Evolutionary conservation across 2,888 invertebrate genomes (phyloP).

Genomic region (Lasioglossum pauxillum): DNA sequence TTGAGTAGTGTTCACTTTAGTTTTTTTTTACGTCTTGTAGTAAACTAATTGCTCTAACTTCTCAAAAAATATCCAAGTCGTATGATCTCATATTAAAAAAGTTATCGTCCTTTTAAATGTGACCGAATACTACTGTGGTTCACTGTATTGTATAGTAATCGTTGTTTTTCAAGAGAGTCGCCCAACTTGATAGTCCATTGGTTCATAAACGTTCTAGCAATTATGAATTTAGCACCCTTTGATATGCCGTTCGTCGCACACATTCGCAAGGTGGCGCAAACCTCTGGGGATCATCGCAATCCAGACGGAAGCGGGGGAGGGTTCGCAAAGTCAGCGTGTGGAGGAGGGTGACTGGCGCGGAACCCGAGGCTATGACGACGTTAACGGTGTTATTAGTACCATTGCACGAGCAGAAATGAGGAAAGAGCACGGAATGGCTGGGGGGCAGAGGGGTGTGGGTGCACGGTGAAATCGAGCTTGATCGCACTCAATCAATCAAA

Average conservation of each 20-base stretch:
- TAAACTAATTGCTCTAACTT: no score
- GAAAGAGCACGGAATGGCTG: not conserved
- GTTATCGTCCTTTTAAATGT: no score
- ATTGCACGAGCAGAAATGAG: constrained; percentile 35
- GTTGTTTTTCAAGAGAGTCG: constrained; percentile 12
- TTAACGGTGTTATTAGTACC: constrained; percentile 65
- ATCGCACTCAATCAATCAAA: constrained; percentile 73
- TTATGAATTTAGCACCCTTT: not conserved
- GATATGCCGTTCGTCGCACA: not conserved
- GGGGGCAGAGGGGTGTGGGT: not conserved
- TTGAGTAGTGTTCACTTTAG: no score
- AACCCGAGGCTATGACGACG: constrained; percentile 45
- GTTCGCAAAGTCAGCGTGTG: not conserved
- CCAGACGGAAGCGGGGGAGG: not conserved
- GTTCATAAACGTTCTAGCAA: not conserved
- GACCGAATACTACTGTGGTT: no score
- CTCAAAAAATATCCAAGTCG: no score
- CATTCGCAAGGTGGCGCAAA: not conserved
- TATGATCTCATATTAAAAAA: no score
- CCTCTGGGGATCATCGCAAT: constrained; percentile 12
- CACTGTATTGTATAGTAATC: not conserved
- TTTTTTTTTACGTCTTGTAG: no score
- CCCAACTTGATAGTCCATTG: constrained; percentile 9
- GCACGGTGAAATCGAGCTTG: constrained; percentile 66
- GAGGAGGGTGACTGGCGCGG: constrained; percentile 21